Percentiles rank a stretch among this genome's conserved stretches.
Evolutionary conservation across 2,888 invertebrate species (phyloP).

Genomic region (Microctonus hyperodae): DNA sequence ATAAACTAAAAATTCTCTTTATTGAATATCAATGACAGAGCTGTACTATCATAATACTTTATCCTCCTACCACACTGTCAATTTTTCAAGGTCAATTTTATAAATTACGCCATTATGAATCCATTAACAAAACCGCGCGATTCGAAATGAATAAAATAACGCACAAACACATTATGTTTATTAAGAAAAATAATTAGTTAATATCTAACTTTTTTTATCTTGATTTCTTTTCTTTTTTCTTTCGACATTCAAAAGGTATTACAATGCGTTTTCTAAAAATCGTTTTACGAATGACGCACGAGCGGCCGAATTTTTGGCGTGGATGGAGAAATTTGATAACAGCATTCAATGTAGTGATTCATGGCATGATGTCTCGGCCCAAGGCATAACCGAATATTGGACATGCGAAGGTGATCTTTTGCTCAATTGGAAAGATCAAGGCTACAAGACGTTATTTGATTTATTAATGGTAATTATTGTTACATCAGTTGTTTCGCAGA

Average conservation of each 20-base stretch:
- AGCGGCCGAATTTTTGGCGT: slow-evolving; percentile 67
- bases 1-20: not conserved
- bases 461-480: slow-evolving; percentile 69
- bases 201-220: not conserved
- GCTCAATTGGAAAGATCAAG: slow-evolving; percentile 78
- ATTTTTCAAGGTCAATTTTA: not conserved
- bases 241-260: slow-evolving; percentile 49
- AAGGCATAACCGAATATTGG: slow-evolving; percentile 70
- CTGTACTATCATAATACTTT: not conserved
- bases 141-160: not conserved
- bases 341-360: slow-evolving; percentile 70
- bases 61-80: not conserved
- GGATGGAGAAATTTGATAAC: slow-evolving; percentile 66
- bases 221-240: not conserved
- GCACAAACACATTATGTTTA: not conserved
- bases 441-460: slow-evolving; percentile 73
- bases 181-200: not conserved
- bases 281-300: slow-evolving; percentile 43
- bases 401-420: slow-evolving; percentile 74
- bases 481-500: not conserved
- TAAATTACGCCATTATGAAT: not conserved
- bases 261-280: slow-evolving; percentile 42
- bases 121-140: not conserved
- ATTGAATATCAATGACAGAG: not conserved
- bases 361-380: slow-evolving; percentile 74